phyloP scores from a whole-genome alignment of 2,797 vertebrate species.

The Cichlasoma orientale region DNA sequence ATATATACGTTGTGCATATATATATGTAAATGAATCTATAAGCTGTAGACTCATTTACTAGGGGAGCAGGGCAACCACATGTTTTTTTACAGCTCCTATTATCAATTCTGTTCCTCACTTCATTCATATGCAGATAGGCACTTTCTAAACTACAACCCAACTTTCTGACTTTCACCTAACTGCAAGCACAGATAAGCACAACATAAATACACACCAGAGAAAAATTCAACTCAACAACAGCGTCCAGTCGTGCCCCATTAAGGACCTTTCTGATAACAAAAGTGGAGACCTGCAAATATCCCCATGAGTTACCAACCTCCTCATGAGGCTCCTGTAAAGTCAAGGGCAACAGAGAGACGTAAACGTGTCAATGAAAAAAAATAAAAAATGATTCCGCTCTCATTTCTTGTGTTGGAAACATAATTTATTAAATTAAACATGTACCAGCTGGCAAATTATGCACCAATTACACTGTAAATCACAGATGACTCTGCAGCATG shows the following conservation, averaged over 20 bases:
- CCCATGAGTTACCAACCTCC: too few relatives aligned
- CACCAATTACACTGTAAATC: slow-evolving; percentile 77
- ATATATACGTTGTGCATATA: too few relatives aligned
- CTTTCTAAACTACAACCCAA: neutral
- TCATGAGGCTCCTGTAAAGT: neutral
- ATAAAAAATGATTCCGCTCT: slow-evolving; percentile 32
- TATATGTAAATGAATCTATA: too few relatives aligned
- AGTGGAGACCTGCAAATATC: neutral
- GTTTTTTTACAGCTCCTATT: neutral
- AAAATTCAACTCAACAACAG: neutral
- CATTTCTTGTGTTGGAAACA: slow-evolving; percentile 55
- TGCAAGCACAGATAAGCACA: neutral
- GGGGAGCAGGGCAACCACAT: neutral
- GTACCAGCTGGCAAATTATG: slow-evolving; percentile 78
- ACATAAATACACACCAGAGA: neutral
- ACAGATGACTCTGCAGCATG: slow-evolving; percentile 70
- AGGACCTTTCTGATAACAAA: neutral
- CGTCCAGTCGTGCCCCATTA: neutral
- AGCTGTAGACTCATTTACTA: too few relatives aligned
- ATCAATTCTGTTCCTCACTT: neutral
- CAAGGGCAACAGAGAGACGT: neutral
- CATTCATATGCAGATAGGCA: neutral
- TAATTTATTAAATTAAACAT: slow-evolving; percentile 73
- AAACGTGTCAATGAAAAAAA: neutral
- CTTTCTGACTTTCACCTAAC: neutral